Evolutionary conservation across 2,113 vertebrate species (phyloP).

Genomic region (Grantiella picta): DNA sequence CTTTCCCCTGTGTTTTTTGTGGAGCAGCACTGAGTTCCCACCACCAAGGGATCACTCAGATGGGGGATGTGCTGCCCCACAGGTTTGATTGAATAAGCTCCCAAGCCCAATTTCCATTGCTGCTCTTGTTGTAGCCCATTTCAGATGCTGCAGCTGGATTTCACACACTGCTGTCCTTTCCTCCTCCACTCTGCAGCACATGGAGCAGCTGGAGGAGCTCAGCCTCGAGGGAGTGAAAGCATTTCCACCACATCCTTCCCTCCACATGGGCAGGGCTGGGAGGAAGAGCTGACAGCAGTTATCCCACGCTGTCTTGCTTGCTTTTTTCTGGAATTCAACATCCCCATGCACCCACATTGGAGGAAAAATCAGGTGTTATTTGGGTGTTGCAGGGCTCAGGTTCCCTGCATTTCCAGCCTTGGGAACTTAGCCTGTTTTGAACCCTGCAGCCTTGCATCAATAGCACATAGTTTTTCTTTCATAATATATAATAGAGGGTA

Average conservation of each 20-base stretch:
- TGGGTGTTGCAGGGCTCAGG: neutral
- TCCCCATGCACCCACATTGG: neutral
- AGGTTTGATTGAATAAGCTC: neutral
- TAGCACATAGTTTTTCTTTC: neutral
- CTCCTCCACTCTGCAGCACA: neutral
- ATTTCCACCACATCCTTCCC: constrained; percentile 47
- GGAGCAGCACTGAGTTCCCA: neutral
- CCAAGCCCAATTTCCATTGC: neutral
- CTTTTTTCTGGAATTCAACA: neutral
- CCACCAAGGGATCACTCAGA: accelerated
- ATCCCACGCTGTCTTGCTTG: neutral
- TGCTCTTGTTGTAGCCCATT: neutral
- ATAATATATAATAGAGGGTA: neutral
- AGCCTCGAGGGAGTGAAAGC: constrained; percentile 1
- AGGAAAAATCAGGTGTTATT: neutral
- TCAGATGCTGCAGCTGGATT: neutral
- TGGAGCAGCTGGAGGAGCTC: constrained; percentile 42
- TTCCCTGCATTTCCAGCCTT: constrained; percentile 4
- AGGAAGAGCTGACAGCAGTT: neutral
- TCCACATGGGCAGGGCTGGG: neutral
- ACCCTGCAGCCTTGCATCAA: neutral
- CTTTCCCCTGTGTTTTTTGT: neutral
- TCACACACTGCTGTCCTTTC: neutral
- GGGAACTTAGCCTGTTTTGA: neutral
- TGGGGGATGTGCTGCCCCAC: neutral